Evolutionary conservation across 2,113 vertebrate species (phyloP), one percentile per base, ranked within the genome.

Genomic region (Xiphophorus maculatus): DNA sequence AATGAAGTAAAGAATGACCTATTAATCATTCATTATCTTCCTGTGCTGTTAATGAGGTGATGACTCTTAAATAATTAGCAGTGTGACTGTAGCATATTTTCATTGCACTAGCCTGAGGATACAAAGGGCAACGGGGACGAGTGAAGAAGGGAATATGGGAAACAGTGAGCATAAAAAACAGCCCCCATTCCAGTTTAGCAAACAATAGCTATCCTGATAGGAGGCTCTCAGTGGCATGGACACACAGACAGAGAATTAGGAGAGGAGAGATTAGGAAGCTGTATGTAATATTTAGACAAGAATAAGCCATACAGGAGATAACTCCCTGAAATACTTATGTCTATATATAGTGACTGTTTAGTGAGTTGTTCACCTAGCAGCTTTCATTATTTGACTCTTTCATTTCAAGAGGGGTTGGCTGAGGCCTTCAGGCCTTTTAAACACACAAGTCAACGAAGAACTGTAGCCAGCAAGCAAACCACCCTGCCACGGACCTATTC

Each of bases 21-120:
- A 94, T 94, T 93, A 94, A 94, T 95, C 91, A 94, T 94, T 94
- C 92, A 94, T 94, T 92, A 91, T 90, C 91, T 90, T 83, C 76
- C 80, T 88, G 87, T 71, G 62, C 92, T 90, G 88, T 91, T 94
- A 94, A 94, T 94, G 93, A 94, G 93, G 88, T 92, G 92, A 90
- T 72, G 81, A 92, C 89, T 92, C 89, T 93, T 94, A 89, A 93
- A 93, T 95, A 94, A 94, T 94, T 94, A 93, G 93, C 87, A 83
- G 87, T 86, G 88, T 91, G 88, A 91, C 86, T 93, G 88, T 86
- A 92, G 90, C 88, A 89, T 92, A 94, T 91, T 94, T 94, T 93
- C 91, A 90, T 88, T 87, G 90, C 81, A 74, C 76, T 87, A 88
- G 92, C 92, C 91, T 73, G 69, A 90, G 91, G 90, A 93, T 68